Conservation (phyloP, 2,797 vertebrate genomes). For the Onychomys leucogaster region DNA sequence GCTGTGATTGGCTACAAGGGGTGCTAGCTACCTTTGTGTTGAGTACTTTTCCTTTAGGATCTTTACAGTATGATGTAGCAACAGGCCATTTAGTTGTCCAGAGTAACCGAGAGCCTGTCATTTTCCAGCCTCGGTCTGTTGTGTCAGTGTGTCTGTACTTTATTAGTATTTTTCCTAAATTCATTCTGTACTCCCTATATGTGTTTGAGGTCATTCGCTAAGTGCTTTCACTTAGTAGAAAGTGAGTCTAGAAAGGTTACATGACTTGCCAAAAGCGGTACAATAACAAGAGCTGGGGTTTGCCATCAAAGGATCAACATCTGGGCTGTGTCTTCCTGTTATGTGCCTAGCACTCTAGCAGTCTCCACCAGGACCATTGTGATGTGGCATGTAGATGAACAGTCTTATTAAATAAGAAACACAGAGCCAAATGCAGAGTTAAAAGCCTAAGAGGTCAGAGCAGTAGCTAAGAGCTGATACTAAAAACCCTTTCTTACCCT, state of each 20-base stretch:
- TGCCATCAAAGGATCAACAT: neutral
- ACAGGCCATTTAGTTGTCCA: neutral
- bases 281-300: neutral
- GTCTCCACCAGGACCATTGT: accelerated
- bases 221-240: neutral
- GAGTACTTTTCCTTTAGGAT: neutral
- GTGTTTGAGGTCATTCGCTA: neutral
- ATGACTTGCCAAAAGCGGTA: neutral
- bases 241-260: neutral
- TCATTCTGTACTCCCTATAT: neutral
- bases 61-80: neutral
- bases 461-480: too few relatives aligned
- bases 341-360: neutral
- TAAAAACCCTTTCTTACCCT: too few relatives aligned
- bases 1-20: neutral
- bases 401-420: too few relatives aligned
- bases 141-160: too few relatives aligned
- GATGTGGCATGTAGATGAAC: too few relatives aligned
- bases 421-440: too few relatives aligned
- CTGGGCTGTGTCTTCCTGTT: neutral
- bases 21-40: neutral
- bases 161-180: neutral
- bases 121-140: neutral
- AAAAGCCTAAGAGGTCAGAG: too few relatives aligned
- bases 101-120: neutral